Base-by-base conservation (phyloP, 2,888 invertebrate genomes). In the Nipponacmea schrenckii region DNA sequence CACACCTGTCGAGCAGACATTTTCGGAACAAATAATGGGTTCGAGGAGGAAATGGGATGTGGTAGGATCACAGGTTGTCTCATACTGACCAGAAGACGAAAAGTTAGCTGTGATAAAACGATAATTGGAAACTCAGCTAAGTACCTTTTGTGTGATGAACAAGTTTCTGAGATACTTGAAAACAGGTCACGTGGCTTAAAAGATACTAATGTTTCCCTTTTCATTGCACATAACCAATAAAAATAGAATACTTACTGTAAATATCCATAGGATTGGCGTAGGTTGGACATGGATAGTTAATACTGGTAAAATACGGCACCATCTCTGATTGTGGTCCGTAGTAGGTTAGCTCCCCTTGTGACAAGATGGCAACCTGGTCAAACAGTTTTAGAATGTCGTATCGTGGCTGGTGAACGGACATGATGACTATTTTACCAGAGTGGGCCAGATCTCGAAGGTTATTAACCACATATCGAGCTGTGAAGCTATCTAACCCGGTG, bases 261-360 rank as follows among this genome's bases (percentile, higher is more conserved):
- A 97, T 97, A 94, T 97, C 97, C 8, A 98, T 91, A 0, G 98
- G 98, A 89, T 98, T 98, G 88, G 98, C 97, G 68, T 96, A 90
- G 86, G 96, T 95, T 0, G 98, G 97, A 89, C 98, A 98, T 0
- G 97, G 97, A 87, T 97, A 97, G 10, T 98, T 98, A 80, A 97
- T 95, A 76, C 94, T 94, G 70, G 95, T 94, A 89, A 98, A 98
- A 89, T 98, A 97, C 85, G 96, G 96, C 75, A 98, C 91, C 92
- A 98, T 94, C 81, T 96, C 94, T 68, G 96, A 91, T 0, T 97
- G 68, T 63, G 71, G 74, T 76, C 90, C 90, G 65, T 85, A 87
- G 77, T 90, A 90, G 8, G 97, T 96, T 46, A 96, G 94, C 83
- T 97, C 89, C 46, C 90, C 85, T 44, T 72, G 64, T 20, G 81